These are phyloP conservation scores for Erythrolamprus reginae DNA, from an alignment of 2,113 vertebrate genomes.

Conservation along the genomic window DNA sequence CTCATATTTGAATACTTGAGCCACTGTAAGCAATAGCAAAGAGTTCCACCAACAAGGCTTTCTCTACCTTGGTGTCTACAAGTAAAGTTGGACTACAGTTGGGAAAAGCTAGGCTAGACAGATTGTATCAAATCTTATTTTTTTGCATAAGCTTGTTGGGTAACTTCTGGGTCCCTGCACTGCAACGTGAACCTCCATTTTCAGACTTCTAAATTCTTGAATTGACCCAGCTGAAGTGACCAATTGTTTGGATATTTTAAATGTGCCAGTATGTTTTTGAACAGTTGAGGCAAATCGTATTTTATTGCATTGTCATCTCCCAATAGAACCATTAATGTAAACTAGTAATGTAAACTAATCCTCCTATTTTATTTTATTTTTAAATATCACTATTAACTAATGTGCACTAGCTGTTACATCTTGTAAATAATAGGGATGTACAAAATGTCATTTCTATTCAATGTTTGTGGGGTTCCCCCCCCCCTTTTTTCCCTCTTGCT, in stretches of 20 bases:
- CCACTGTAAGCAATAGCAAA: background rate
- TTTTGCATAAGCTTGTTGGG: background rate
- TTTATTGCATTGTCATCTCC: conserved; percentile 4
- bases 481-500: conserved; percentile 50
- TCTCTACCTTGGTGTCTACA: background rate
- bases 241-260: conserved; percentile 35
- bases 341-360: conserved; percentile 30
- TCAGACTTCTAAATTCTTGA: background rate
- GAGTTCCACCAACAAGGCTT: conserved; percentile 33
- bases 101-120: background rate
- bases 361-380: background rate
- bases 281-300: conserved; percentile 12
- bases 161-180: background rate
- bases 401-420: conserved; percentile 56
- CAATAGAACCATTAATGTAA: conserved; percentile 1
- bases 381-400: conserved; percentile 60
- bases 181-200: background rate
- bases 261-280: background rate
- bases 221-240: conserved; percentile 22
- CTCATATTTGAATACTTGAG: background rate
- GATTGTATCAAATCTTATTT: background rate
- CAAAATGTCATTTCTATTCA: conserved; percentile 72
- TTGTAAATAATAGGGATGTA: conserved; percentile 77
- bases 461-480: conserved; percentile 63
- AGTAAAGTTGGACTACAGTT: background rate